Evolutionary conservation across 2,888 invertebrate genomes (phyloP), one percentile per base, ranked within the genome.

Genomic region (Rhabditoides inermis): DNA sequence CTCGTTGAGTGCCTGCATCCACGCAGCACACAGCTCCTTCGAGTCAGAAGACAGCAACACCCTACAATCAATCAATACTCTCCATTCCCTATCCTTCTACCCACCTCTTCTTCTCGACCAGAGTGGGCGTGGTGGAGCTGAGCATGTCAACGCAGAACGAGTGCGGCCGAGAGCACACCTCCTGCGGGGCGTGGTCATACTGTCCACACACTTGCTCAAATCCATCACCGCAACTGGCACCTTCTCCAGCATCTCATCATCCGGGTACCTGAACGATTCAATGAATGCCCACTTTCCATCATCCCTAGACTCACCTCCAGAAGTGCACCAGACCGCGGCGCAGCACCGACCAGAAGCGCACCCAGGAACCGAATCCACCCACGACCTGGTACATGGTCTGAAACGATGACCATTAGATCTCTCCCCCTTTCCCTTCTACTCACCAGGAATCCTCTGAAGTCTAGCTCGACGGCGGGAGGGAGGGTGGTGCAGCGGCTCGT

Each of bases 121-220:
- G 51, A n/a, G 58, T 55, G 27, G 58, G 58, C 36, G 60, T 51
- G 10, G 55, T 54, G 0, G 10, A 5, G 4, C 41, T 42, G 22
- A 69, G 54, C 47, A 68, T 56, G 30, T 66, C 88, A 36, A 94
- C 79, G 48, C 90, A 82, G 76, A 94, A 84, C 0, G 94, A 92
- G 81, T 91, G 84, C 1, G 88, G 84, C 2, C 94, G 83, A 0
- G 92, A 90, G 79, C 92, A 94, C 55, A 91, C 84, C 70, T 92
- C 91, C 23, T 90, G 83, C 0, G 88, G 85, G 2, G 90, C 89
- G 12, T 51, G 42, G 35, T 51, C 56, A 26, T 61, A 51, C 15
- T 49, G 30, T 3, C 44, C 15, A 32, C 32, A 15, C 7, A 10
- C 7, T n/a, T n/a, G n/a, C n/a, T n/a, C n/a, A n/a, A n/a, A n/a